Evolutionary conservation across 2,888 invertebrate genomes (phyloP).

Genomic region (Alloplasta piceator): DNA sequence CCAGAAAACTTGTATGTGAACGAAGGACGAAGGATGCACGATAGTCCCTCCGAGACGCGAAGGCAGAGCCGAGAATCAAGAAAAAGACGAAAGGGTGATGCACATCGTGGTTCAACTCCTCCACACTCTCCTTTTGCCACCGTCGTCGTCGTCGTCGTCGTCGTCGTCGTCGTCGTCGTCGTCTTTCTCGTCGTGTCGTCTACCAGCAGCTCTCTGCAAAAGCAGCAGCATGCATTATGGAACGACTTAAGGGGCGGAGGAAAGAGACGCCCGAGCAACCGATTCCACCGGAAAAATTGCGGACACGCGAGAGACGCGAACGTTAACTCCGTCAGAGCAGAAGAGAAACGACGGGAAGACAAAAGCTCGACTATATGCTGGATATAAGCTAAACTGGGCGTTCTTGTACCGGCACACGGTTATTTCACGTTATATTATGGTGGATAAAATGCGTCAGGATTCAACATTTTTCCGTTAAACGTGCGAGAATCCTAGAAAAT

Average conservation of each 20-base stretch:
- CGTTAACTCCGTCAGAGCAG: constrained; percentile 57
- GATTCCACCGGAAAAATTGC: constrained; percentile 79
- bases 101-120: constrained; percentile 37
- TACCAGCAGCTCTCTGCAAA: not conserved
- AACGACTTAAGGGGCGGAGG: constrained; percentile 65
- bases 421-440: not conserved
- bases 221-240: constrained; percentile 78
- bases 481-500: too few relatives aligned
- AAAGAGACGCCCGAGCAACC: constrained; percentile 66
- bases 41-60: constrained; percentile 11
- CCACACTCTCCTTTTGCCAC: constrained; percentile 8
- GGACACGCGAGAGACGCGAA: constrained; percentile 76
- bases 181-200: constrained; percentile 37
- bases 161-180: constrained; percentile 47
- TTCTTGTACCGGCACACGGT: constrained; percentile 14
- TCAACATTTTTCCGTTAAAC: too few relatives aligned
- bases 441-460: too few relatives aligned
- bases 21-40: not conserved
- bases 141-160: constrained; percentile 48
- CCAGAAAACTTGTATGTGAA: not conserved
- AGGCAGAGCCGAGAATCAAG: constrained; percentile 49
- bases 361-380: constrained; percentile 70
- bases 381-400: constrained; percentile 11
- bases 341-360: constrained; percentile 13
- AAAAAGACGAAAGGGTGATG: constrained; percentile 40